Conservation (phyloP, 2,888 invertebrate genomes). For the Macrosiphum euphorbiae region DNA sequence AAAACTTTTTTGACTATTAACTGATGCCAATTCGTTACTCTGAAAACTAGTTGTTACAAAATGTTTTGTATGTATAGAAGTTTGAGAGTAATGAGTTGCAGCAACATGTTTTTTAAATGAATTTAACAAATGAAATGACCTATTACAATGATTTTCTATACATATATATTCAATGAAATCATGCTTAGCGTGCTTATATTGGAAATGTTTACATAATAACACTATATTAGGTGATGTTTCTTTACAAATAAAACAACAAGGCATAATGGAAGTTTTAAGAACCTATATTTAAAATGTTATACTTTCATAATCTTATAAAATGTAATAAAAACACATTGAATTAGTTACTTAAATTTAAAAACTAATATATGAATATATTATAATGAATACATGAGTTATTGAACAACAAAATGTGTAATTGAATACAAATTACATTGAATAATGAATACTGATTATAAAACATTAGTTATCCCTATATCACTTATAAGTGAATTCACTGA, state of each 20-base stretch:
- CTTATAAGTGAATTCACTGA: background rate
- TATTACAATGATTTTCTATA: conserved; percentile 20
- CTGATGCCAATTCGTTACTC: background rate
- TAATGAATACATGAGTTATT: background rate
- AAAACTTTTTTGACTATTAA: background rate
- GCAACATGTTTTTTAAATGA: conserved; percentile 9
- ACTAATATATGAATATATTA: background rate
- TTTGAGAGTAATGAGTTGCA: background rate
- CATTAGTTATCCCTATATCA: background rate
- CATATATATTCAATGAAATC: background rate
- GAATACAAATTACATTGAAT: no score
- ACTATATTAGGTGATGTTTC: background rate
- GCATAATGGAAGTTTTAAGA: conserved; percentile 5
- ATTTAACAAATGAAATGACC: conserved; percentile 12
- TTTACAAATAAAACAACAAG: conserved; percentile 31
- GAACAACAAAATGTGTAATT: no score
- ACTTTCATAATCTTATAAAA: background rate
- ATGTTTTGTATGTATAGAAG: background rate
- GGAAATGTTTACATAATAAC: conserved; percentile 1
- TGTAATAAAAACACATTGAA: no score
- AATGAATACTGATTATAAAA: background rate
- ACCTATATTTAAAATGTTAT: background rate
- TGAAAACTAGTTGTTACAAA: background rate
- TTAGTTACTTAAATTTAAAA: no score
- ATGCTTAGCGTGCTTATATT: background rate